These are phyloP conservation scores for Nasalis larvatus DNA, from an alignment of 2,113 vertebrate species.

Conservation along the genomic window DNA sequence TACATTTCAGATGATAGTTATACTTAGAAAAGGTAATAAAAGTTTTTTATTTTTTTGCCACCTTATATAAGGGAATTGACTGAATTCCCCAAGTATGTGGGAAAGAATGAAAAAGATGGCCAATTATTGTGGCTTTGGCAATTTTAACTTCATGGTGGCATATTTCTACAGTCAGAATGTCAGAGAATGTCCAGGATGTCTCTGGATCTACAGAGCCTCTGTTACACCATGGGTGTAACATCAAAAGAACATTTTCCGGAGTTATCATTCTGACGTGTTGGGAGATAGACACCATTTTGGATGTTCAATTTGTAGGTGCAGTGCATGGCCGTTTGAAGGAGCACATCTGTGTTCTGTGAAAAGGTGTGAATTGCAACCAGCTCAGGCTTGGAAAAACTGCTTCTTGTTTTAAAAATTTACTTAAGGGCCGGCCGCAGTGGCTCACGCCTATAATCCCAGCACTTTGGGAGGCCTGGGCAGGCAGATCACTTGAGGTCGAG, in stretches of 20 bases:
- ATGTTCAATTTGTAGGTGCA: not conserved
- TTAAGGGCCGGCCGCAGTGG: not conserved
- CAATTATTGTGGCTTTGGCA: fast-evolving
- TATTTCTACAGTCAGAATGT: too few species aligned
- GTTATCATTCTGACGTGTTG: not conserved
- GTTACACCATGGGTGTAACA: fast-evolving
- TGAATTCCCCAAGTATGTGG: not conserved
- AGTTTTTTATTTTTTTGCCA: not conserved
- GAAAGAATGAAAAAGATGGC: not conserved
- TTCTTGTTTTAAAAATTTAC: not conserved
- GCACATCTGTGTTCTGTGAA: not conserved
- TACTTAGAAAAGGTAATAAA: not conserved
- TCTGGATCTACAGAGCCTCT: too few species aligned
- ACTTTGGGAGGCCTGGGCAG: too few species aligned
- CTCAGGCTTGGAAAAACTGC: not conserved
- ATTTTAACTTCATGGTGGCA: not conserved
- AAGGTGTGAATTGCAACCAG: not conserved
- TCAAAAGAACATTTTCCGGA: not conserved
- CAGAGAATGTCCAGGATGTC: not conserved
- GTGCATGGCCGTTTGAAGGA: not conserved
- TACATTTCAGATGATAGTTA: not conserved
- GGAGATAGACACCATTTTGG: not conserved
- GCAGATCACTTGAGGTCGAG: too few species aligned
- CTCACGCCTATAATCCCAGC: too few species aligned
- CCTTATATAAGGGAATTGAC: not conserved